Evolutionary conservation across 1,140 invertebrate species (phyloP).

Genomic region (Nautilus pompilius): DNA sequence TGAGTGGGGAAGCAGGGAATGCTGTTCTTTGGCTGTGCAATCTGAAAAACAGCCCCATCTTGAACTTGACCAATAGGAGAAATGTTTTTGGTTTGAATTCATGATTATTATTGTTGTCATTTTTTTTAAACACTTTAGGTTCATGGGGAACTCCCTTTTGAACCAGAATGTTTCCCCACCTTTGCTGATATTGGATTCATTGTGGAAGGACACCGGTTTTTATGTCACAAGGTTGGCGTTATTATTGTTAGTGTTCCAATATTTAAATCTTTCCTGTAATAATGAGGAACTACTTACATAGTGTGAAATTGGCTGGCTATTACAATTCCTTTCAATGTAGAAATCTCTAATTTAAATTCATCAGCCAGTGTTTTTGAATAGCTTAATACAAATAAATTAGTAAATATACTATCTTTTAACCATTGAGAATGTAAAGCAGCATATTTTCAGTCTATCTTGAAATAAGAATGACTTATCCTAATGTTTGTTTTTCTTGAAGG

Average conservation of each 20-base stretch:
- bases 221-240: slow-evolving; percentile 61
- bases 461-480: no score
- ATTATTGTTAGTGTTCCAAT: no score
- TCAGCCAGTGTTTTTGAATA: no score
- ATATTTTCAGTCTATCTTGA: no score
- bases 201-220: slow-evolving; percentile 55
- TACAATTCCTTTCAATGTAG: neutral
- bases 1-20: no score
- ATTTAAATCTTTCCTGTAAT: neutral
- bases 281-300: neutral
- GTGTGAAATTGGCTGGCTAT: neutral
- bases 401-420: no score
- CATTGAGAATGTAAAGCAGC: no score
- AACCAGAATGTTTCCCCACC: slow-evolving; percentile 34
- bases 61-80: neutral
- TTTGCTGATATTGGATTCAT: slow-evolving; percentile 57
- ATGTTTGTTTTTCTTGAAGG: slow-evolving; percentile 42
- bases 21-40: no score
- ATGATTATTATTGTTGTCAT: neutral
- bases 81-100: neutral
- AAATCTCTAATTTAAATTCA: neutral
- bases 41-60: no score
- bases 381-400: no score
- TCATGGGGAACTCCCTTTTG: slow-evolving; percentile 51
- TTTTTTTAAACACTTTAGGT: slow-evolving; percentile 19